Base-by-base conservation (phyloP, 2,888 invertebrate genomes). In the Amiota minor region DNA sequence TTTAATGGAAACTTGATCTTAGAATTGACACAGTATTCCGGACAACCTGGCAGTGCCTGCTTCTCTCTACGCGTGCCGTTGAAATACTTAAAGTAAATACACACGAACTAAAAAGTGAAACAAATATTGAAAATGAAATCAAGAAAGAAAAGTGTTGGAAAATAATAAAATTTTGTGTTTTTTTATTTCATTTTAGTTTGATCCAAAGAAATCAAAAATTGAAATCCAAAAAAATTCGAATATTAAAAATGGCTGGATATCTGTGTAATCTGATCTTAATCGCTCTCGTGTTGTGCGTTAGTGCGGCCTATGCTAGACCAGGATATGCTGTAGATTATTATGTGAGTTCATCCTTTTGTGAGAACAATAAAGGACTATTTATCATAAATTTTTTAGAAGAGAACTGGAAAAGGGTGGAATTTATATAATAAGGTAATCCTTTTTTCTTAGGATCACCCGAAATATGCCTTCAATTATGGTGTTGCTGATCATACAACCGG, bases 401-500 rank as follows among this genome's bases (percentile, higher is more conserved):
- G 35, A 61, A 50, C 46, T 16, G 9, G 56, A 3, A 47, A 50
- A 62, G 50, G 6, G 3, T 4, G 0, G 11, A 50, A 70, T 59
- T 35, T 23, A 35, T 9, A 20, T 70, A 56, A 14, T 53, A 35
- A 35, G 6, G 6, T n/a, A 20, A 68, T 64, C 45, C 9, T 35
- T 68, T 61, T 9, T 53, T 77, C 77, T 61, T 83, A 93, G 92
- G 91, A 92, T 78, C 90, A 91, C 74, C 93, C 93, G 0, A 92
- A 91, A 87, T 93, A 93, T 78, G 91, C 92, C 1, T 93, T 92
- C 79, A 93, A 93, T 80, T 93, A 93, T 79, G 93, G 93, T 20
- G 93, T 93, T 62, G 92, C 93, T 16, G 93, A 93, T 85, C 93
- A 91, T 76, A 86, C 87, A 73, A 90, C 90, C 0, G 90, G 90